These are phyloP conservation scores for Lagenorhynchus albirostris DNA, from an alignment of 2,113 vertebrate genomes.

Conservation along the genomic window DNA sequence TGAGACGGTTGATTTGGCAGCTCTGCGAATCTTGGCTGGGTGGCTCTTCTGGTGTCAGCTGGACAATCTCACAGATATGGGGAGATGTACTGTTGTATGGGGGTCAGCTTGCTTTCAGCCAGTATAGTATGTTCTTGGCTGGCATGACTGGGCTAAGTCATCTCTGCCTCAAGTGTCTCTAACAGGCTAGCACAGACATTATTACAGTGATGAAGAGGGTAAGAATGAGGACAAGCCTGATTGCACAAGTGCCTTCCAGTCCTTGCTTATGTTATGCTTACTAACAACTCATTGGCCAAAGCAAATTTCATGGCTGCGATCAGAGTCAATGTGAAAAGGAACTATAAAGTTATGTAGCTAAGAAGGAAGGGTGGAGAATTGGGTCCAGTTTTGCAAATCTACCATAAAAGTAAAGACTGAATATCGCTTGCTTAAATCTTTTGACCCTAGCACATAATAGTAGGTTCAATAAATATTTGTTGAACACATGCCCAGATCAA, in stretches of 20 bases:
- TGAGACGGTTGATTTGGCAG: background rate
- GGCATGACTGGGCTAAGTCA: background rate
- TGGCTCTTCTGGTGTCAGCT: background rate
- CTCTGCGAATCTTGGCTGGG: background rate
- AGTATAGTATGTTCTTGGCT: background rate
- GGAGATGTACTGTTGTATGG: background rate
- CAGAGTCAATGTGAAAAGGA: background rate
- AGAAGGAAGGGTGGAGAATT: background rate
- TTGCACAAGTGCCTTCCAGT: background rate
- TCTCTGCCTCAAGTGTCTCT: background rate
- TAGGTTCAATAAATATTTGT: background rate
- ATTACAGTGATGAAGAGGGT: background rate
- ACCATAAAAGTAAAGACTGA: background rate
- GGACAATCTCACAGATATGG: background rate
- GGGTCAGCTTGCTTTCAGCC: background rate
- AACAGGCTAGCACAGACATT: background rate
- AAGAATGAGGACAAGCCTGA: conserved; percentile 18
- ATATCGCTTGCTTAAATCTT: background rate
- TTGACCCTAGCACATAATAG: background rate
- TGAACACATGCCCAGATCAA: background rate
- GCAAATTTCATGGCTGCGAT: background rate
- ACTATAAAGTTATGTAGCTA: background rate
- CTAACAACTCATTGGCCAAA: background rate
- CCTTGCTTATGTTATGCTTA: background rate
- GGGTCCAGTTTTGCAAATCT: background rate